Evolutionary conservation across 2,888 invertebrate species (phyloP).

Genomic region (Prenolepis imparis): DNA sequence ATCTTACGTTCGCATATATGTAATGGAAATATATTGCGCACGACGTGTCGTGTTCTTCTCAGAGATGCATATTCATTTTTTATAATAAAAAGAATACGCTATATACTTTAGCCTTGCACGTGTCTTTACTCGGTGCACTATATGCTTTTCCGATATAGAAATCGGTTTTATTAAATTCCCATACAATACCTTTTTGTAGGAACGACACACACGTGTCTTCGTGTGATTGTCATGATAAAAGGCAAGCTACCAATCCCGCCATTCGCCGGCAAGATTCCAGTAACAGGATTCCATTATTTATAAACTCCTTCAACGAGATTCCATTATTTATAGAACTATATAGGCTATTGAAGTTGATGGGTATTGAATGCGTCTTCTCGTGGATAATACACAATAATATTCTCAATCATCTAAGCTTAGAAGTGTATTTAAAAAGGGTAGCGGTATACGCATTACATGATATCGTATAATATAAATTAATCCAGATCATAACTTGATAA

Average conservation of each 20-base stretch:
- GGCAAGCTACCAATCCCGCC: background rate
- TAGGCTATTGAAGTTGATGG: conserved; percentile 24
- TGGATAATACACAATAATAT: background rate
- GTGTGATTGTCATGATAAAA: conserved; percentile 27
- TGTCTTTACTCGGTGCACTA: background rate
- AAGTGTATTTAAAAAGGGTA: background rate
- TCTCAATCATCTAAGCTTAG: background rate
- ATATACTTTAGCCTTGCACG: background rate
- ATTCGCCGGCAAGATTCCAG: conserved; percentile 40
- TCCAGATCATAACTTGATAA: background rate
- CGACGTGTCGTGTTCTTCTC: background rate
- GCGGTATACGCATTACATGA: background rate
- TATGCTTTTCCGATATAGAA: conserved; percentile 15
- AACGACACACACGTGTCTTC: background rate
- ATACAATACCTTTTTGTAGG: background rate
- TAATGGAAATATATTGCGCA: conserved; percentile 1
- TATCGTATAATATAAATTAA: background rate
- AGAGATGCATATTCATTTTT: conserved; percentile 13
- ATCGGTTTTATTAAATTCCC: conserved; percentile 35
- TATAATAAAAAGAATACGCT: conserved; percentile 8
- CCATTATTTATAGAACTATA: conserved; percentile 66
- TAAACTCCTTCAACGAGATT: conserved; percentile 57
- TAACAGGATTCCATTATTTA: conserved; percentile 68
- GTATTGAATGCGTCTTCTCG: background rate
- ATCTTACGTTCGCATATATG: background rate